Evolutionary conservation across 2,113 vertebrate genomes (phyloP).

Genomic region (Amblyopsis rosae): DNA sequence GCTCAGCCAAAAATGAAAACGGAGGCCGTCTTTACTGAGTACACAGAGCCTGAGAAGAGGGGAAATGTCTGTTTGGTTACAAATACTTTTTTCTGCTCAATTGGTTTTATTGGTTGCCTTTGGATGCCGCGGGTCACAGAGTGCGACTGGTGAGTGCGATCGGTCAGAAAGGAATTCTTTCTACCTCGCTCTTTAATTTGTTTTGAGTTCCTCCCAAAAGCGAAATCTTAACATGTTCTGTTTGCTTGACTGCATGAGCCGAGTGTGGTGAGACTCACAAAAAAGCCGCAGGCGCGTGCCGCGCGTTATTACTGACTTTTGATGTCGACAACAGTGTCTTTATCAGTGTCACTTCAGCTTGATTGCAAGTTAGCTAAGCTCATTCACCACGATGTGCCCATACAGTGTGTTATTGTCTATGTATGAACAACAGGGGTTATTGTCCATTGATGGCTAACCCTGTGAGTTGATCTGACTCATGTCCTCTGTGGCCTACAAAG

Average conservation of each 20-base stretch:
- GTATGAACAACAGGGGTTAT: slow-evolving; percentile 57
- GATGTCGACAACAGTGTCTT: slow-evolving; percentile 34
- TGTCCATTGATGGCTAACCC: slow-evolving; percentile 54
- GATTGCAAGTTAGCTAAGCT: slow-evolving; percentile 41
- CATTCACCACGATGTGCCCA: slow-evolving; percentile 37
- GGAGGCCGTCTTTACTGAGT: slow-evolving; percentile 30
- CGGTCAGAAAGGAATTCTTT: slow-evolving; percentile 52
- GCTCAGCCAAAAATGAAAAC: slow-evolving; percentile 31
- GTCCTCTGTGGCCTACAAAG: slow-evolving; percentile 64
- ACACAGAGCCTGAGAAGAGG: slow-evolving; percentile 28
- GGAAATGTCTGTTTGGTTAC: slow-evolving; percentile 49
- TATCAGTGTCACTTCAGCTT: slow-evolving; percentile 32
- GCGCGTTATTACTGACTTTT: slow-evolving; percentile 37
- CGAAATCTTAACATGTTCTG: slow-evolving; percentile 39
- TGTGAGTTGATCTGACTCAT: slow-evolving; percentile 63
- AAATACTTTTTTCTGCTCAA: slow-evolving; percentile 63
- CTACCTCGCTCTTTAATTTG: slow-evolving; percentile 41
- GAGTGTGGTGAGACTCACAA: slow-evolving; percentile 22
- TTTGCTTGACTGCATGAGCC: slow-evolving; percentile 32
- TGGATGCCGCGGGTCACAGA: slow-evolving; percentile 44
- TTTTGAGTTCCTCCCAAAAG: slow-evolving; percentile 49
- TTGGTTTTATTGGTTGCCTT: slow-evolving; percentile 69
- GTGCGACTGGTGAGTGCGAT: slow-evolving; percentile 34
- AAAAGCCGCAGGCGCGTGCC: slow-evolving; percentile 51
- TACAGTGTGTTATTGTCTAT: slow-evolving; percentile 61